Evolutionary conservation across 53 echinoderm and acorn worm species (phyloP).

Genomic region (Patiria pectinifera): DNA sequence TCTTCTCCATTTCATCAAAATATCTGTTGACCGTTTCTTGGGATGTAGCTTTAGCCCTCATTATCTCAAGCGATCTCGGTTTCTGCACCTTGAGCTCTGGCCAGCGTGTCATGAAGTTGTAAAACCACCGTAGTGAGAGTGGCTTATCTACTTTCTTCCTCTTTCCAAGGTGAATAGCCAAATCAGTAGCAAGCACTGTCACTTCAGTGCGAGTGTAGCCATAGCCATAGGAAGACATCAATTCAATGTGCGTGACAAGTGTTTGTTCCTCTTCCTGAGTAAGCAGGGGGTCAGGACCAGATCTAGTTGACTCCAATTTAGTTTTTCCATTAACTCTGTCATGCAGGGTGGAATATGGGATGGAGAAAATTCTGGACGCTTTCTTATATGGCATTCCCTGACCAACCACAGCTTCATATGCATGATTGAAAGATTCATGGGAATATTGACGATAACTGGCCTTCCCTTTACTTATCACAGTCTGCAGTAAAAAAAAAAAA

Average conservation of each 20-base stretch:
- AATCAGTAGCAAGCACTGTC: slow-evolving; percentile 28
- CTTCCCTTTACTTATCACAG: slow-evolving; percentile 17
- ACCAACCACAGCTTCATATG: slow-evolving; percentile 1
- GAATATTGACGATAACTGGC: slow-evolving; percentile 1
- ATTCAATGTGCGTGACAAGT: slow-evolving; percentile 18
- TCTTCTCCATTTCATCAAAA: slow-evolving; percentile 41
- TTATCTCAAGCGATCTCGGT: slow-evolving; percentile 25
- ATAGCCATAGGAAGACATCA: slow-evolving; percentile 40
- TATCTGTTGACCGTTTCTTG: slow-evolving; percentile 36
- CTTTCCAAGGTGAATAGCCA: slow-evolving; percentile 43
- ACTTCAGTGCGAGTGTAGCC: slow-evolving; percentile 41
- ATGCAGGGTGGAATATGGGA: slow-evolving; percentile 33
- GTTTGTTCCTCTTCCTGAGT: slow-evolving; percentile 26
- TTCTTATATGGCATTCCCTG: slow-evolving; percentile 8
- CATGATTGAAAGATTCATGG: neutral
- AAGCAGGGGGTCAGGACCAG: slow-evolving; percentile 31
- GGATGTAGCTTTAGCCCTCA: slow-evolving; percentile 44
- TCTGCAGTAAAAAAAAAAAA: slow-evolving; percentile 1
- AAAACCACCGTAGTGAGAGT: slow-evolving; percentile 48
- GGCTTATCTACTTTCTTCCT: neutral
- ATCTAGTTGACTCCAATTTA: slow-evolving; percentile 29
- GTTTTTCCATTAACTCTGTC: slow-evolving; percentile 10
- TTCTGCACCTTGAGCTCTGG: slow-evolving; percentile 51
- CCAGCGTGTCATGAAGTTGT: slow-evolving; percentile 40
- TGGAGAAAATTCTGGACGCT: slow-evolving; percentile 36